Percentiles rank a stretch among this genome's conserved stretches.
phyloP scores from a whole-genome alignment of 2,888 invertebrate genomes.

The Hirudinaria manillensis region DNA sequence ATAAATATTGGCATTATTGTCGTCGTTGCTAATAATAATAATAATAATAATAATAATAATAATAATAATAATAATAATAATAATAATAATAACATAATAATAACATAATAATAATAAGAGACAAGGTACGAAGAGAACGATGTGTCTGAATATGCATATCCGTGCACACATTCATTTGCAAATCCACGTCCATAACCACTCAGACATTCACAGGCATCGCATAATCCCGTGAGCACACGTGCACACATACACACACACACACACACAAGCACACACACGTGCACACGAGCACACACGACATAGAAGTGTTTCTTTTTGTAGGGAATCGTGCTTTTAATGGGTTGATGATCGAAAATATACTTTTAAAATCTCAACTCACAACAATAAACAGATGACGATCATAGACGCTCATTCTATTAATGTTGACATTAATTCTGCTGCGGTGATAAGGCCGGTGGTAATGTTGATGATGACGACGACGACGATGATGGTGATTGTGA shows the following conservation, averaged over 20 bases:
- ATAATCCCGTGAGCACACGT: not conserved
- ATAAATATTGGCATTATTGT: constrained; percentile 26
- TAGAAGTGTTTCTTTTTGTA: too few species aligned
- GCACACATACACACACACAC: not conserved
- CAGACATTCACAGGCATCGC: not conserved
- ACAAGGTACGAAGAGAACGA: too few species aligned
- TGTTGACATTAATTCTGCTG: not conserved
- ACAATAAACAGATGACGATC: not conserved
- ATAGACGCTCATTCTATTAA: not conserved
- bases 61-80: too few species aligned
- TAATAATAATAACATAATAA: too few species aligned
- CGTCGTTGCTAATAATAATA: not conserved
- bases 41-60: not conserved
- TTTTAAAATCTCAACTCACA: too few species aligned
- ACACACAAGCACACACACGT: not conserved
- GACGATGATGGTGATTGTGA: constrained; percentile 25
- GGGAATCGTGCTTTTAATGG: too few species aligned
- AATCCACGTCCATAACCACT: too few species aligned
- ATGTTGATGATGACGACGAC: constrained; percentile 25
- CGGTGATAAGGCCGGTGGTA: constrained; percentile 5
- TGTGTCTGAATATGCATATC: too few species aligned
- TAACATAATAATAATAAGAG: too few species aligned
- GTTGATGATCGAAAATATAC: too few species aligned
- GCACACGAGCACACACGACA: not conserved
- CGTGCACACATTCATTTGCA: too few species aligned